Percentiles rank a stretch among this genome's conserved stretches.
phyloP scores from a whole-genome alignment of 2,888 invertebrate species.

The Linnaemya vulpina region DNA sequence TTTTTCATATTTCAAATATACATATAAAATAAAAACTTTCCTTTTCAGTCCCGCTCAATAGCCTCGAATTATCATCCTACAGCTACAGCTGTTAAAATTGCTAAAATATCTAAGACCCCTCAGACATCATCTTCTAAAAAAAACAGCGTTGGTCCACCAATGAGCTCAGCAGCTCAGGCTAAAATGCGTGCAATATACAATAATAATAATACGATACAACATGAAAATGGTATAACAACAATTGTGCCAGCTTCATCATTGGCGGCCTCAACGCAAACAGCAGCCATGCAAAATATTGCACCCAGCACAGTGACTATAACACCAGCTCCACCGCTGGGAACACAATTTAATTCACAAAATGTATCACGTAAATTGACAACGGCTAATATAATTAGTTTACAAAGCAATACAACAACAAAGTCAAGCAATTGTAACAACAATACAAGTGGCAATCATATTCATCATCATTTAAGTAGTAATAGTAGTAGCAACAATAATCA shows the following conservation, averaged over 20 bases:
- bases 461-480: conserved; percentile 56
- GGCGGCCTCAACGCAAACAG: conserved; percentile 78
- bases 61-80: conserved; percentile 49
- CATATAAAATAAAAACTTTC: not conserved
- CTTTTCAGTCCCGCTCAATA: conserved; percentile 63
- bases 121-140: conserved; percentile 28
- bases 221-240: conserved; percentile 80
- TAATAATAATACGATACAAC: conserved; percentile 77
- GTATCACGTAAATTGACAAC: conserved; percentile 71
- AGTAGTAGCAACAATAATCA: conserved; percentile 51
- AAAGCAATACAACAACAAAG: conserved; percentile 64
- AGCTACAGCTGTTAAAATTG: conserved; percentile 74
- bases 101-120: conserved; percentile 71
- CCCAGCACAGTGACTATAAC: conserved; percentile 80
- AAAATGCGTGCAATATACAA: conserved; percentile 80
- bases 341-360: conserved; percentile 68
- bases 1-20: too few species aligned
- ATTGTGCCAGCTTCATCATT: conserved; percentile 80
- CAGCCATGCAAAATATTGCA: conserved; percentile 79
- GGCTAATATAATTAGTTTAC: conserved; percentile 69
- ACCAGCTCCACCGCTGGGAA: conserved; percentile 76
- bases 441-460: conserved; percentile 60
- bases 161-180: conserved; percentile 64
- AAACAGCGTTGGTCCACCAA: conserved; percentile 29
- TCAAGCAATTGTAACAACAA: conserved; percentile 63